Evolutionary conservation across 2,113 vertebrate genomes (phyloP).

Genomic region (Centropus unirufus): DNA sequence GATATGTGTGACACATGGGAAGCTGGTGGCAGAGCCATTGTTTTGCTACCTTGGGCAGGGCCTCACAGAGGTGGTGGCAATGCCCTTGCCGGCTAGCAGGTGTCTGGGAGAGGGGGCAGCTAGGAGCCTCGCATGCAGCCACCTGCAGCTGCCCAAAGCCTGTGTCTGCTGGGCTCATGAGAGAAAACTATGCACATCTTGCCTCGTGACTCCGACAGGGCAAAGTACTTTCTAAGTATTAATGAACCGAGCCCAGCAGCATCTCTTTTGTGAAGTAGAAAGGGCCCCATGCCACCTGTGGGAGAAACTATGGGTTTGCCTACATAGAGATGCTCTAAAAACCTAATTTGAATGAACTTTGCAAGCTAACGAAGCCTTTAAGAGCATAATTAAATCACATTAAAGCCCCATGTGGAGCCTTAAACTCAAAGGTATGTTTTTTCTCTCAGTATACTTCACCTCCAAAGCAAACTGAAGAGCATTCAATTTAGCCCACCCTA

Average conservation of each 20-base stretch:
- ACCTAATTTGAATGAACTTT: not conserved
- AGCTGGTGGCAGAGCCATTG: not conserved
- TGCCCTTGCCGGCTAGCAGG: not conserved
- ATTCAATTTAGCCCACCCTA: not conserved
- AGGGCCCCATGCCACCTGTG: not conserved
- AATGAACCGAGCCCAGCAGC: not conserved
- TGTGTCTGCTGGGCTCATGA: fast-evolving
- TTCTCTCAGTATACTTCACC: not conserved
- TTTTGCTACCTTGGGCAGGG: fast-evolving
- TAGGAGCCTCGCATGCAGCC: not conserved
- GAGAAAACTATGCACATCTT: fast-evolving
- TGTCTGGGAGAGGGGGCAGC: not conserved
- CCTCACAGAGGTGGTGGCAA: not conserved
- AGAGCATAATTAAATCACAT: not conserved
- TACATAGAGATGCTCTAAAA: not conserved
- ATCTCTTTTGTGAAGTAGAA: not conserved
- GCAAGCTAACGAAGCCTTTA: not conserved
- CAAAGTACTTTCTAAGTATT: not conserved
- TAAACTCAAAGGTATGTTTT: not conserved
- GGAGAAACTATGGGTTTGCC: not conserved
- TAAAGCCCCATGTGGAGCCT: not conserved
- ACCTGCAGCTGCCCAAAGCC: not conserved
- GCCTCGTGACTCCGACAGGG: not conserved
- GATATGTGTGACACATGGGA: fast-evolving
- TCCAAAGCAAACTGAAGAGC: not conserved